These are phyloP conservation scores for Polylopha cassiicola DNA, from an alignment of 2,888 invertebrate species.

Conservation along the genomic window DNA sequence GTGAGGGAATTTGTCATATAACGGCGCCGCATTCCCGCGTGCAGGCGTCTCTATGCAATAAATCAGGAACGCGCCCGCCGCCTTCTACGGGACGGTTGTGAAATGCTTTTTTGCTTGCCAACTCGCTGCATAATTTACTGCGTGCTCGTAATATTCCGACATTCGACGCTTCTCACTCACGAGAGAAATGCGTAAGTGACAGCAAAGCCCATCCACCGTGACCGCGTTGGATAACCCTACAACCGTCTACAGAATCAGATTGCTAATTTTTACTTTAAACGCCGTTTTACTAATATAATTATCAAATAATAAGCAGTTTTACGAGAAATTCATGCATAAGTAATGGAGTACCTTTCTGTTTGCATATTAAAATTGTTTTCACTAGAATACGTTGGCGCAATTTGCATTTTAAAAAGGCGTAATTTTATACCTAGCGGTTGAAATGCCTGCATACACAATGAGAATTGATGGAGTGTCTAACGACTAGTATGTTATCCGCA, in stretches of 20 bases:
- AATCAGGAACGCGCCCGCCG: conserved; percentile 30
- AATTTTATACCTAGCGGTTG: conserved; percentile 7
- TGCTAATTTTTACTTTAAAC: conserved; percentile 6
- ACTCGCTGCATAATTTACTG: conserved; percentile 24
- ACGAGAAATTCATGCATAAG: conserved; percentile 7
- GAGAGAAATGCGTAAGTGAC: conserved; percentile 14
- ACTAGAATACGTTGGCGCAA: conserved; percentile 8
- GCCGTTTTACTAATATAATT: conserved; percentile 7
- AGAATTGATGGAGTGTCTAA: conserved; percentile 2
- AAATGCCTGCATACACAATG: conserved; percentile 13
- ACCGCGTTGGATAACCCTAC: conserved; percentile 16
- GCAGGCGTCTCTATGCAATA: conserved; percentile 27
- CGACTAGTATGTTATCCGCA: background rate
- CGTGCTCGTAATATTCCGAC: conserved; percentile 19
- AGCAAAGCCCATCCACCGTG: conserved; percentile 9
- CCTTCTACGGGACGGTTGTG: conserved; percentile 31
- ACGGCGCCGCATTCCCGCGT: conserved; percentile 28
- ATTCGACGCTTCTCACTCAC: conserved; percentile 20
- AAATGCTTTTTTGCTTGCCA: conserved; percentile 36
- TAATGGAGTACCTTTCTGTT: conserved; percentile 5
- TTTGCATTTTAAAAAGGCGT: conserved; percentile 11
- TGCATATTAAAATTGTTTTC: conserved; percentile 23
- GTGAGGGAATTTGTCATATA: conserved; percentile 42
- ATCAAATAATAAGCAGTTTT: conserved; percentile 8
- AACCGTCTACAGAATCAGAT: background rate